Evolutionary conservation across 2,888 invertebrate genomes (phyloP).

Genomic region (Dichetophora obliterata): DNA sequence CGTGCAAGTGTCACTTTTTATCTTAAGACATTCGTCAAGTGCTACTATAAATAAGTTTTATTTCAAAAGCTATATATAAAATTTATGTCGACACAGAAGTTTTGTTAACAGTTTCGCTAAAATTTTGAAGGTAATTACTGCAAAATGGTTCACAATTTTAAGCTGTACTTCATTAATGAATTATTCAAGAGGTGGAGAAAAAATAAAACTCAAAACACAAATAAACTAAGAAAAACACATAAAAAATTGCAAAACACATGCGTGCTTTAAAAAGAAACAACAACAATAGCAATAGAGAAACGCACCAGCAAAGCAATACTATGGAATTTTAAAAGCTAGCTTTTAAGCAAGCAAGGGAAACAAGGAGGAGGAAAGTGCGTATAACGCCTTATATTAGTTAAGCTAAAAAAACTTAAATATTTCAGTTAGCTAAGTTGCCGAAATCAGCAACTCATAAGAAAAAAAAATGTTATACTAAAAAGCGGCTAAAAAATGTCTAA

Average conservation of each 20-base stretch:
- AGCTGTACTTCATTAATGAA: not conserved
- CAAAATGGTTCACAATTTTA: too few relatives aligned
- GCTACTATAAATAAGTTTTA: too few relatives aligned
- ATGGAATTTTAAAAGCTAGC: constrained; percentile 11
- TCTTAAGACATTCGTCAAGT: too few relatives aligned
- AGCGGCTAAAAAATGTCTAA: not conserved
- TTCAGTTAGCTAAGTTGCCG: constrained; percentile 17
- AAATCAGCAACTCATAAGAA: too few relatives aligned
- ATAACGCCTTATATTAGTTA: not conserved
- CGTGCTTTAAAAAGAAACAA: not conserved
- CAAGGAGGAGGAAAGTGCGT: not conserved
- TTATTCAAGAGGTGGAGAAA: not conserved
- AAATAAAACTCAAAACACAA: not conserved
- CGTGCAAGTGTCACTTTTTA: too few relatives aligned
- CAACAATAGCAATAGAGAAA: not conserved
- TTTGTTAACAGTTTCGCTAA: too few relatives aligned
- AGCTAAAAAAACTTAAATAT: not conserved
- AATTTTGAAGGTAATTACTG: too few relatives aligned
- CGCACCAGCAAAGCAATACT: not conserved
- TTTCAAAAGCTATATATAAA: too few relatives aligned
- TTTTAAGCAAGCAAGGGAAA: not conserved
- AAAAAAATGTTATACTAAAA: not conserved
- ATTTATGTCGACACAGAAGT: too few relatives aligned
- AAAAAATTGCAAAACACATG: not conserved
- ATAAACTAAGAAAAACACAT: not conserved